Base-by-base conservation (phyloP, 2,888 invertebrate genomes). In the Polydesmus complanatus region DNA sequence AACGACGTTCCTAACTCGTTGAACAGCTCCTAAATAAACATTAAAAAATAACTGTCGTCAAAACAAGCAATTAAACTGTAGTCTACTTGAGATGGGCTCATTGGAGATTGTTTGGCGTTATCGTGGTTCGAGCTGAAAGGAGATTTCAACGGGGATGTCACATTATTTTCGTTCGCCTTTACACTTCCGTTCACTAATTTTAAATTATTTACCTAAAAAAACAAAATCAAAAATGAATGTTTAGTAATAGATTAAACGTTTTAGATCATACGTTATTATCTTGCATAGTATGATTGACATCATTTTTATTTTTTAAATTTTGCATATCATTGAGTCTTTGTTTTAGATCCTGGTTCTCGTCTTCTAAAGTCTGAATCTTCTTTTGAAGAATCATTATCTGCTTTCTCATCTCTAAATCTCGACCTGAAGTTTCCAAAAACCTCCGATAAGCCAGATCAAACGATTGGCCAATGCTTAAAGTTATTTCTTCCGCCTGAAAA, bases 381-480 rank as follows among this genome's bases (percentile, higher is more conserved):
- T 91, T 85, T 69, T 93, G 89, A 59, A 93, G 80, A 5, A 84
- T 71, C 74, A 85, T 80, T 61, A 82, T 78, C 67, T 84, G 80
- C 71, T 92, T 86, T 72, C 88, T 86, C 65, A 88, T 80, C 73
- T 95, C 94, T 62, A 90, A 78, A 72, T 90, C 89, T 73, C 87
- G 87, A 62, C 90, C 90, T 60, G 89, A 89, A 64, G 90, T 90
- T 72, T 92, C 95, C 70, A 96, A 78, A 77, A 93, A 96, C 70
- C 90, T 82, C 65, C 77, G 88, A 78, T 96, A 97, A 27, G 96
- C 97, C 71, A 97, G 79, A 78, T 97, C 96, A 74, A 97, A 97
- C 0, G 97, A 96, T 75, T 97, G 96, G 11, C 97, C 97, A 68
- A 97, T 95, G 14, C 96, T 97, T 64, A 97, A 77, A 51, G 96